phyloP scores from a whole-genome alignment of 2,888 invertebrate genomes.

The Drosophila emarginata region DNA sequence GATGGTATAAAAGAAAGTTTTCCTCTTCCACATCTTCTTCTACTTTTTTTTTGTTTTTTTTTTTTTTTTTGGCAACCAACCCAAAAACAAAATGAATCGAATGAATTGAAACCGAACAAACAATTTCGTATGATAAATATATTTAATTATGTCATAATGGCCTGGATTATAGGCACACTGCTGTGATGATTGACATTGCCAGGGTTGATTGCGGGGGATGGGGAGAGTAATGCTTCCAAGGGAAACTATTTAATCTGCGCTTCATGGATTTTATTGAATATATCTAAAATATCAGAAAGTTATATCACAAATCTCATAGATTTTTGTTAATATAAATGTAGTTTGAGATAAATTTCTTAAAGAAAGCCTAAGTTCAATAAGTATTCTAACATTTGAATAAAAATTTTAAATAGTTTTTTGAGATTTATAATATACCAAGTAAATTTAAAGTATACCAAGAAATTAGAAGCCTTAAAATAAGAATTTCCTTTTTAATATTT shows the following conservation, averaged over 20 bases:
- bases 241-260: not conserved
- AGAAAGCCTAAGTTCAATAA: too few relatives aligned
- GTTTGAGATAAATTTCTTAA: too few relatives aligned
- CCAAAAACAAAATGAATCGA: slow-evolving; percentile 28
- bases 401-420: too few relatives aligned
- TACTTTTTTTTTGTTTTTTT: too few relatives aligned
- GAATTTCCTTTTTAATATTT: too few relatives aligned
- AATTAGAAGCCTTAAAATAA: too few relatives aligned
- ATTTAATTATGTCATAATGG: slow-evolving; percentile 57
- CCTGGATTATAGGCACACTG: slow-evolving; percentile 31
- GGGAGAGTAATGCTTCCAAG: not conserved
- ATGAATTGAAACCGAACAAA: slow-evolving; percentile 34
- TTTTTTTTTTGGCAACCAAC: slow-evolving; percentile 30
- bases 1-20: slow-evolving; percentile 68
- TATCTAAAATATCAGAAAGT: not conserved
- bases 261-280: not conserved
- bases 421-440: too few relatives aligned
- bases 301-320: too few relatives aligned
- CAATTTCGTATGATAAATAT: slow-evolving; percentile 40
- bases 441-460: too few relatives aligned
- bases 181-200: slow-evolving; percentile 7
- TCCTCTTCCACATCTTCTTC: too few relatives aligned
- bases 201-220: not conserved
- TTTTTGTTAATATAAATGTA: too few relatives aligned
- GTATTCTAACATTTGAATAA: too few relatives aligned